Evolutionary conservation across 2,113 vertebrate genomes (phyloP).

Genomic region (Rhabdomys dilectus): DNA sequence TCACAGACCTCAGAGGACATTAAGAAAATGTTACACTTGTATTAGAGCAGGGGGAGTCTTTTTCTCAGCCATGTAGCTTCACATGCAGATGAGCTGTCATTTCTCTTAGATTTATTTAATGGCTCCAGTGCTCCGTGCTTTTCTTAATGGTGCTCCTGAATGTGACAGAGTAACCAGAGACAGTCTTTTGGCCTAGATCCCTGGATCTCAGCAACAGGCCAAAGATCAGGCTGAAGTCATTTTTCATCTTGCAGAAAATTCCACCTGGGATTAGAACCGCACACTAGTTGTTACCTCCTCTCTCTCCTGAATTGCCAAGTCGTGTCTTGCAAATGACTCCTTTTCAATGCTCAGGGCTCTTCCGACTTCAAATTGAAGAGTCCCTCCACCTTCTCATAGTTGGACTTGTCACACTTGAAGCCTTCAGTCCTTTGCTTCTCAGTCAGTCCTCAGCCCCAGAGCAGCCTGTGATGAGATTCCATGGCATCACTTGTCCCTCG

Average conservation of each 20-base stretch:
- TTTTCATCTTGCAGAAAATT: not conserved
- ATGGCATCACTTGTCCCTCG: not conserved
- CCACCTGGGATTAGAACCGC: not conserved
- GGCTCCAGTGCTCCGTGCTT: not conserved
- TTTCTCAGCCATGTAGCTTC: not conserved
- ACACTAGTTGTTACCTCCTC: not conserved
- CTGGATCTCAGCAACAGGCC: slow-evolving; percentile 27
- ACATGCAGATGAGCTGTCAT: not conserved
- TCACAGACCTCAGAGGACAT: slow-evolving; percentile 57
- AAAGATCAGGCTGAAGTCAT: not conserved
- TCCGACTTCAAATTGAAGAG: not conserved
- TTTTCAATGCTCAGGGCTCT: not conserved
- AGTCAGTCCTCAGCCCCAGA: not conserved
- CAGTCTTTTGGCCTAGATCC: not conserved
- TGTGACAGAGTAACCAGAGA: not conserved
- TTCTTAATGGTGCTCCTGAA: not conserved
- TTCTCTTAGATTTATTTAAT: slow-evolving; percentile 62
- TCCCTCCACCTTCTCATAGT: not conserved
- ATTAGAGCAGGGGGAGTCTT: slow-evolving; percentile 19
- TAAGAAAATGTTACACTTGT: slow-evolving; percentile 60
- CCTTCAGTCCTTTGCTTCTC: not conserved
- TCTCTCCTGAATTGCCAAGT: not conserved
- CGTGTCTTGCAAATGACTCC: not conserved
- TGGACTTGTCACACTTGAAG: not conserved
- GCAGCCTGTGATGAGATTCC: not conserved